Percentiles rank a stretch among this genome's conserved stretches.
These are phyloP conservation scores for Notoglanidium macrostoma DNA, from an alignment of 2,797 vertebrate genomes.

Conservation along the genomic window DNA sequence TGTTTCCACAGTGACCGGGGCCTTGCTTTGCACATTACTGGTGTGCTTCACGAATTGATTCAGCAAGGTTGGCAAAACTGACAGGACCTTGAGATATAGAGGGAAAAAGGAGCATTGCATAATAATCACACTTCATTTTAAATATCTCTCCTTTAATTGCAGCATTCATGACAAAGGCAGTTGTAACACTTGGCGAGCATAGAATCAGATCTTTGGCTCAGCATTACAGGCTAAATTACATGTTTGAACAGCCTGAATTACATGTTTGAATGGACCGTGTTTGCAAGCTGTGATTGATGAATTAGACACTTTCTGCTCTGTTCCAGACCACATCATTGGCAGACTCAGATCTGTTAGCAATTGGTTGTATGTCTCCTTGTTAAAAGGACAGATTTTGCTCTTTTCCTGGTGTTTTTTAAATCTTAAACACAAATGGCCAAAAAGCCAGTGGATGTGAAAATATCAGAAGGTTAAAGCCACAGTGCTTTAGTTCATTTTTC, in stretches of 20 bases:
- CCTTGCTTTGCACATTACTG: conserved; percentile 27
- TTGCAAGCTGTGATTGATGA: conserved; percentile 70
- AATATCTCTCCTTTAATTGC: conserved; percentile 27
- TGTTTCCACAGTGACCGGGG: conserved; percentile 32
- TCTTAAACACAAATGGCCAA: not conserved
- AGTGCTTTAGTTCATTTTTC: not conserved
- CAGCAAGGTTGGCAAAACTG: conserved; percentile 34
- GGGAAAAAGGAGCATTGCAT: not conserved
- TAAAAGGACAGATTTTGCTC: not conserved
- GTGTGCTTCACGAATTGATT: conserved; percentile 35
- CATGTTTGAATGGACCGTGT: conserved; percentile 67
- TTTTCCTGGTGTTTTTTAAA: not conserved
- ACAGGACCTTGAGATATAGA: conserved; percentile 20
- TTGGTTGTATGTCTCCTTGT: conserved; percentile 4
- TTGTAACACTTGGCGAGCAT: conserved; percentile 42
- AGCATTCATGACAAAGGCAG: conserved; percentile 33
- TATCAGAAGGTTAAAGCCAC: not conserved
- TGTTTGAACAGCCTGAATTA: conserved; percentile 64
- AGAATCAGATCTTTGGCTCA: conserved; percentile 53
- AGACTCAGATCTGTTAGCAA: conserved; percentile 1
- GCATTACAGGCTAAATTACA: conserved; percentile 47
- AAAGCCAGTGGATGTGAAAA: not conserved
- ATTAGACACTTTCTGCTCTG: conserved; percentile 69
- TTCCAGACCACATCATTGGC: conserved; percentile 67
- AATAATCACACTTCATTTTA: conserved; percentile 19